phyloP scores from a whole-genome alignment of 2,113 vertebrate genomes.

The Onychostruthus taczanowskii region DNA sequence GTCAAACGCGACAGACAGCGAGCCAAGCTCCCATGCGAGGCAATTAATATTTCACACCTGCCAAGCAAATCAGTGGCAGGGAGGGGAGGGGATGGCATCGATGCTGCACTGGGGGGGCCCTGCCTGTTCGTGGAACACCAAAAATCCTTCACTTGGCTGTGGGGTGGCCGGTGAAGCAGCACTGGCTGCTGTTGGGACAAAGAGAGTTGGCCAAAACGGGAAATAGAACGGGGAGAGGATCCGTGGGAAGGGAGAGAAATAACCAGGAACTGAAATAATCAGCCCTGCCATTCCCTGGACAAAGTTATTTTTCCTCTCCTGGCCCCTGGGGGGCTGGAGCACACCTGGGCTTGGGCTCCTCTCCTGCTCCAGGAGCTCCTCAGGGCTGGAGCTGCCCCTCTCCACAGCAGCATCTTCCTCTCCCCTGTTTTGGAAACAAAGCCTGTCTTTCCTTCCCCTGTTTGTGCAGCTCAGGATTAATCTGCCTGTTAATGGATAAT shows the following conservation, averaged over 20 bases:
- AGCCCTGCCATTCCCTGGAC: not conserved
- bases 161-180: not conserved
- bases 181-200: not conserved
- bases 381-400: slow-evolving; percentile 4
- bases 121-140: not conserved
- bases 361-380: not conserved
- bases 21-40: slow-evolving; percentile 76
- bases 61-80: slow-evolving; percentile 67
- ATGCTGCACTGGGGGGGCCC: not conserved
- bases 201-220: not conserved
- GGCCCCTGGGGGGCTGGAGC: not conserved
- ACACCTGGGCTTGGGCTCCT: not conserved
- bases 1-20: slow-evolving; percentile 74
- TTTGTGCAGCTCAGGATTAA: slow-evolving; percentile 76
- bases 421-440: slow-evolving; percentile 52
- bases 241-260: not conserved
- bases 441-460: slow-evolving; percentile 46
- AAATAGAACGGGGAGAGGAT: rapidly evolving
- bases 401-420: not conserved
- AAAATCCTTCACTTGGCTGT: not conserved
- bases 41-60: slow-evolving; percentile 88
- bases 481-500: slow-evolving; percentile 80
- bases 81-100: slow-evolving; percentile 27
- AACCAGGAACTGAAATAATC: not conserved
- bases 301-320: not conserved